A percentile compares a stretch with the other conserved stretches of the same genome.
Evolutionary conservation across 1,140 invertebrate genomes (phyloP).

Genomic region (Mya arenaria): DNA sequence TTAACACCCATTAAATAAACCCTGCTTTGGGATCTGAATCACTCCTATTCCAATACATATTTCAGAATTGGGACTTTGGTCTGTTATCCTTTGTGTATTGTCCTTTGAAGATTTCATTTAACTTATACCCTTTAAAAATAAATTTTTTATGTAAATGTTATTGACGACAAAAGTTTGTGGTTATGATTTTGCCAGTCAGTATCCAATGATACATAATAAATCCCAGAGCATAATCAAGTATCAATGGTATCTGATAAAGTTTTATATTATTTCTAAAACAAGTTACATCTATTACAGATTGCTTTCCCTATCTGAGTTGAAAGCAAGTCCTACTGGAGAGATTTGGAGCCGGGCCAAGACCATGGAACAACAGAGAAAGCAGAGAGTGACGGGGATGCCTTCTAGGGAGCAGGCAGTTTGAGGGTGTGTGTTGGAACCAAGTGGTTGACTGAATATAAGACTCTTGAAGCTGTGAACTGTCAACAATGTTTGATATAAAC

Average conservation of each 20-base stretch:
- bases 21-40: too few relatives aligned
- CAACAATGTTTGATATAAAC: too few relatives aligned
- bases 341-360: slow-evolving; percentile 37
- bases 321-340: slow-evolving; percentile 19
- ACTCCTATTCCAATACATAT: too few relatives aligned
- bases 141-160: neutral
- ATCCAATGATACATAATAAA: neutral
- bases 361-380: slow-evolving; percentile 34
- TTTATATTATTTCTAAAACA: neutral
- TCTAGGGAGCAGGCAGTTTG: neutral
- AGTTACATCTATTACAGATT: slow-evolving; percentile 11
- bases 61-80: too few relatives aligned
- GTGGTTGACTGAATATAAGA: too few relatives aligned
- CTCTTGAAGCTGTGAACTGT: too few relatives aligned
- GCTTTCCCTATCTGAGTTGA: slow-evolving; percentile 14
- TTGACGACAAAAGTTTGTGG: neutral
- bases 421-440: too few relatives aligned
- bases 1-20: too few relatives aligned
- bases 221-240: neutral
- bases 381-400: slow-evolving; percentile 1
- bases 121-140: too few relatives aligned
- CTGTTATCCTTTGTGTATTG: too few relatives aligned
- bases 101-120: too few relatives aligned
- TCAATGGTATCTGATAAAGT: neutral
- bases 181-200: neutral